Base-by-base conservation (phyloP, 2,113 vertebrate species). In the Numida meleagris region DNA sequence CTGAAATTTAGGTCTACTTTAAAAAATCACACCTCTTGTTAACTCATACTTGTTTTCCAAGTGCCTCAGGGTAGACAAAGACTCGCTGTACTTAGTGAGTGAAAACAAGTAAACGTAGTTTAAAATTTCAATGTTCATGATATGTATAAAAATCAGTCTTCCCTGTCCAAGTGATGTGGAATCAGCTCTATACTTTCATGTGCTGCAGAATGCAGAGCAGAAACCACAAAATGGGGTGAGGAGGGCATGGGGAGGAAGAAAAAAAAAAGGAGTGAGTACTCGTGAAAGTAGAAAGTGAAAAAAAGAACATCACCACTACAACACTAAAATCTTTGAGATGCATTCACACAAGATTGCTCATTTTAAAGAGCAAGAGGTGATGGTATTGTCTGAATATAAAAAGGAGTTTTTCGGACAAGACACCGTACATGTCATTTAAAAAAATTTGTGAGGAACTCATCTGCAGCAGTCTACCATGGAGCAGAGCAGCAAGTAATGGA, bases 1-100 rank as follows among this genome's bases (percentile, higher is more conserved):
- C 57, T 90, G 88, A 87, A 84, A 77, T 72, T 78, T 40, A 81
- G 73, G 61, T 57, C 86, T 82, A 31, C 31, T 75, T 87, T 70
- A 46, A 87, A 87, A 78, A 88, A 87, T 51, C 76, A 90, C 88
- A 83, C n/a, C 45, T 93, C 82, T 95, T 68, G 18, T 66, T 93
- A 93, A 95, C 73, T 95, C 61, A 91, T 70, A 91, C 90, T 96
- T 91, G 55, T 70, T 92, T 96, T 61, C 66, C 10, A 2, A 51
- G 75, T 65, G 40, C 51, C 66, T 95, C 31, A 4, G 68, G 71
- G 63, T 58, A 92, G 74, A 58, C 38, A 83, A 94, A 83, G 62
- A 79, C 71, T 48, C 50, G 63, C 66, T 87, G 51, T 79, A 91
- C 40, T 80, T 94, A 81, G 86, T 2, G 6, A 62, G 61, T 81